Evolutionary conservation across 2,113 vertebrate genomes (phyloP), one percentile per base, ranked within the genome.

Genomic region (Trematocara nigrifrons): DNA sequence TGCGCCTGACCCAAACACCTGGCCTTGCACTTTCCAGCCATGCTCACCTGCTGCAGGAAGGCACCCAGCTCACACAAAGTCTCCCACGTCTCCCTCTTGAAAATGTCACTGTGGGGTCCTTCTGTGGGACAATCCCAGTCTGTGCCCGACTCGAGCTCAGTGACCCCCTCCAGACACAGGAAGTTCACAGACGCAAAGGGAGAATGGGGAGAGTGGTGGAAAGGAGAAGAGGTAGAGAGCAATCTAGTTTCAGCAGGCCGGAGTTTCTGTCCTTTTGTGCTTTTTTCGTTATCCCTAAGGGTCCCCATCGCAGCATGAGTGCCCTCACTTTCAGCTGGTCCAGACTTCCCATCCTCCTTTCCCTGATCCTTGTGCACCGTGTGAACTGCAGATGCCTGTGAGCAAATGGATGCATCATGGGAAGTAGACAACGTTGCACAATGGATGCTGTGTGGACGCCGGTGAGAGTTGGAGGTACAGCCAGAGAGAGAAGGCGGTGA

Each of bases 101-200:
- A 91, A 89, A 74, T 53, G 69, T 91, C 94, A 54, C 93, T 80
- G n/a, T 29, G 31, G 86, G 71, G 82, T 93, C 95, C 94, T 57
- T 59, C 52, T 33, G 88, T 13, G 31, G 57, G 81, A 51, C 86
- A 92, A 64, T 92, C 92, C 18, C 79, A 91, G 85, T 98, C 97
- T 3, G 97, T 96, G 79, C 85, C 86, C 0, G 97, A 97, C 95
- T 97, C 97, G 1, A 96, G 93, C 92, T 97, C 95, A 0, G 97
- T 98, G 94, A 96, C 95, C 0, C 97, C 97, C 85, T 97, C 96
- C 93, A 98, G 85, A 87, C 92, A 95, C 77, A 98, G 80, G 18
- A 95, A 10, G 0, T 93, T 94, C 6, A 95, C 90, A 2, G 91
- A 94, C 64, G 93, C 91, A 57, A 94, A 90, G 29, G 87, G 90